These are phyloP conservation scores for Oreochromis mossambicus DNA, from an alignment of 2,797 vertebrate species.

Conservation along the genomic window DNA sequence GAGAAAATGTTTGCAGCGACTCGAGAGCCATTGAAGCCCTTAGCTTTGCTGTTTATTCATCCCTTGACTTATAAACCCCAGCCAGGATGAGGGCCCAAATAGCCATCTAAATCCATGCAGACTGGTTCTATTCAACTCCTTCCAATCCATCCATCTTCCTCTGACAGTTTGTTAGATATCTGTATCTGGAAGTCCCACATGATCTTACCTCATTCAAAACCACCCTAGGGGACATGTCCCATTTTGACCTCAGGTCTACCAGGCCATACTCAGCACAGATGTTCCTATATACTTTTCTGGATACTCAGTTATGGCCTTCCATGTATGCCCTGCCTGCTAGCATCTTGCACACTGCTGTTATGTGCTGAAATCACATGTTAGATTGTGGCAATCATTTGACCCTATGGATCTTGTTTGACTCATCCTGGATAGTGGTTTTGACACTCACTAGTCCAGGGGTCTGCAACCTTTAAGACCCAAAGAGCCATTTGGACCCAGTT, in stretches of 20 bases:
- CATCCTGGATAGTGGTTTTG: neutral
- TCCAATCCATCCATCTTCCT: neutral
- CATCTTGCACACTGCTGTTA: fast-evolving
- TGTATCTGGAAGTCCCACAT: neutral
- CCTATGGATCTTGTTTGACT: neutral
- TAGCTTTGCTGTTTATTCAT: neutral
- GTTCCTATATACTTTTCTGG: neutral
- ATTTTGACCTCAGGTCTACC: neutral
- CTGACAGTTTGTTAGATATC: neutral
- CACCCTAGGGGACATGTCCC: neutral
- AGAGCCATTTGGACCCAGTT: no score
- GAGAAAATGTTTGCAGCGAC: neutral
- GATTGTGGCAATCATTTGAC: neutral
- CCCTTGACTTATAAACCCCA: neutral
- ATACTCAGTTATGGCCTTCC: neutral
- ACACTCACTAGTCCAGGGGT: no score
- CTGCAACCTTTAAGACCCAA: no score
- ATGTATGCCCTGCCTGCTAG: neutral
- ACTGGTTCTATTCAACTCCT: neutral
- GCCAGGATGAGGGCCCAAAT: neutral
- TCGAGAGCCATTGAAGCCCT: neutral
- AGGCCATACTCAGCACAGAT: neutral
- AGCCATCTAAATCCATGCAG: neutral
- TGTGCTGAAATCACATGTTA: neutral
- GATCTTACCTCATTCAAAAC: neutral